Base-by-base conservation (phyloP, 2,888 invertebrate species). In the Imbricaverruca yamaguchii region DNA sequence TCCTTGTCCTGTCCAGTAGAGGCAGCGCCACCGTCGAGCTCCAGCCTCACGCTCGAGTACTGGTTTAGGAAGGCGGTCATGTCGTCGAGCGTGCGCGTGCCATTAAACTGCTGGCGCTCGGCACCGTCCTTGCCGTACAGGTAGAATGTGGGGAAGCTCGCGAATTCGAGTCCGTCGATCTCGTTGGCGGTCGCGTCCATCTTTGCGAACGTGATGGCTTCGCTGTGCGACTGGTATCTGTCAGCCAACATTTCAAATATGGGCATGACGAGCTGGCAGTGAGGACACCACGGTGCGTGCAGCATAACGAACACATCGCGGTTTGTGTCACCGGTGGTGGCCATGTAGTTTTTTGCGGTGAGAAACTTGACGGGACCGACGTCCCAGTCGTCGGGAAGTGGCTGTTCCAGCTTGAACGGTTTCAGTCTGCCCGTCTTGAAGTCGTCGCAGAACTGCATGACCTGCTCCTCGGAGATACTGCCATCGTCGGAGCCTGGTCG, bases 111-210 rank as follows among this genome's bases (percentile, higher is more conserved):
- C 15, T 79, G 79, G 0, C 79, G 57, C 23, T 23, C n/a, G 4
- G n/a, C 21, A 67, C 25, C 77, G 23, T 18, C 80, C 61, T 55
- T 18, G 25, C 53, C 11, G 81, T 79, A 81, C 55, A 81, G 80
- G 53, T 59, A 80, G 80, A 79, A 77, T 61, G 81, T 81, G 23
- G 81, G 81, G 25, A 25, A 81, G 61, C 59, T 25, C 18, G 18
- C n/a, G 13, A 81, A 23, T 53, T 81, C 80, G 59, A 78, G 53
- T 6, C 18, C 74, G 9, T 81, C 79, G 12, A 81, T 63, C 74
- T 81, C 81, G 81, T 81, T 81, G 25, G 21, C 74, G 8, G 78
- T 81, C 25, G 63, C 59, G 81, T 81, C 78, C 81, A 81, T 81
- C 61, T 61, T 56, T 7, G 80, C 81, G 25, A 81, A 56, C 8